Evolutionary conservation across 2,113 vertebrate genomes (phyloP).

Genomic region (Carollia perspicillata): DNA sequence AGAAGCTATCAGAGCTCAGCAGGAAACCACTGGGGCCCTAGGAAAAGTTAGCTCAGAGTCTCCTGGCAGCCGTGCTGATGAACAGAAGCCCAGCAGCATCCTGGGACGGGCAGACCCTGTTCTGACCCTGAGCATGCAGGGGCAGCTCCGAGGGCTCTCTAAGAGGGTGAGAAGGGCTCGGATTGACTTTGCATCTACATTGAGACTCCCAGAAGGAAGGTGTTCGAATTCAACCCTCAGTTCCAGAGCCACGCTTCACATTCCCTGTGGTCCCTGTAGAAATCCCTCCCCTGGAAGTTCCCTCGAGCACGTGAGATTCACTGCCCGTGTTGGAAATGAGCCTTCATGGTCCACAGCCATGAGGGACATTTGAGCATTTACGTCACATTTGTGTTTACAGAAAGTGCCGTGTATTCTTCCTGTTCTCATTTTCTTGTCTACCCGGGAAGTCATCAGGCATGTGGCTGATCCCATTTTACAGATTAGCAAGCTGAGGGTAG

Average conservation of each 20-base stretch:
- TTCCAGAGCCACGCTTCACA: neutral
- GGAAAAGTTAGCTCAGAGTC: neutral
- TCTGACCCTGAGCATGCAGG: neutral
- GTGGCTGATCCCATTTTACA: neutral
- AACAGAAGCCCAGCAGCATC: neutral
- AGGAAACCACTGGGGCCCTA: neutral
- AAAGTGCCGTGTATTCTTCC: neutral
- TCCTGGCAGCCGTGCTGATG: neutral
- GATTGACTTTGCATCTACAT: neutral
- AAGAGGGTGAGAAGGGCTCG: neutral
- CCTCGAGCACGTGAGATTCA: rapidly evolving
- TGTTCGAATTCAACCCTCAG: neutral
- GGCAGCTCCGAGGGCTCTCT: neutral
- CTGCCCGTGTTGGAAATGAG: neutral
- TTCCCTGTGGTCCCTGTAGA: neutral
- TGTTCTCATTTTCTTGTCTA: neutral
- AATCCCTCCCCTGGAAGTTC: neutral
- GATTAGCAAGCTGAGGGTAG: neutral
- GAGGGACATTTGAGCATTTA: neutral
- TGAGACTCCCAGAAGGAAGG: neutral
- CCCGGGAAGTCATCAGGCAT: neutral
- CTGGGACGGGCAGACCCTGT: neutral
- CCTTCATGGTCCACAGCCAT: neutral
- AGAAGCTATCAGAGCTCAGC: neutral
- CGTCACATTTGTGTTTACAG: neutral